phyloP scores from a whole-genome alignment of 2,888 invertebrate species.

The Heliconius hortense region DNA sequence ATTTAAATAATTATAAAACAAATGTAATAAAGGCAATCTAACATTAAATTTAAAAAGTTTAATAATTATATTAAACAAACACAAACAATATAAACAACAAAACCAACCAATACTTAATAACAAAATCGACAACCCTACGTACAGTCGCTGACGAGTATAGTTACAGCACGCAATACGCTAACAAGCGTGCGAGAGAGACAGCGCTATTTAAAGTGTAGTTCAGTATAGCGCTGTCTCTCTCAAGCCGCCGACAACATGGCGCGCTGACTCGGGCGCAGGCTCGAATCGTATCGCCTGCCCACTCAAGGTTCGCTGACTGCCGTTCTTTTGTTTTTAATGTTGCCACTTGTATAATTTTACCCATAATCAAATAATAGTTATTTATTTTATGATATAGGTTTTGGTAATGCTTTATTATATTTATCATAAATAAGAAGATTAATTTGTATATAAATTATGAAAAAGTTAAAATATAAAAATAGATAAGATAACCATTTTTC shows the following conservation, averaged over 20 bases:
- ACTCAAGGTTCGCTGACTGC: conserved; percentile 84
- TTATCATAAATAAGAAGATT: background rate
- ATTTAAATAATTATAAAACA: background rate
- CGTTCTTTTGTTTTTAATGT: conserved; percentile 83
- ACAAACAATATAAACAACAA: background rate
- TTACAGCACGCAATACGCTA: conserved; percentile 82
- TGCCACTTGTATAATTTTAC: conserved; percentile 59
- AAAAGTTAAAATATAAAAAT: background rate
- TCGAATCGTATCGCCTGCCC: conserved; percentile 84
- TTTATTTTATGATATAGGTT: background rate
- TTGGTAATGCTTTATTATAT: background rate
- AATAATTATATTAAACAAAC: background rate
- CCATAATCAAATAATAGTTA: background rate
- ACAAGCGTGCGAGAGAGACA: conserved; percentile 75
- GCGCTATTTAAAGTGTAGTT: conserved; percentile 30
- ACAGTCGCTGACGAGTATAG: conserved; percentile 79
- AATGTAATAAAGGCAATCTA: background rate
- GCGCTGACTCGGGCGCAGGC: conserved; percentile 84
- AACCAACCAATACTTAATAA: background rate
- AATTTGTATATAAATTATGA: background rate
- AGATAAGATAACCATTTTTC: background rate
- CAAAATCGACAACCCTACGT: conserved; percentile 48
- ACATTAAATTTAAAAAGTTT: too few relatives aligned
- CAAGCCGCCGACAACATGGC: conserved; percentile 76
- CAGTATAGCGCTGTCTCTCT: conserved; percentile 63